Base-by-base conservation (phyloP, 23 tunicate genomes). In the Trididemnum nubilum region DNA sequence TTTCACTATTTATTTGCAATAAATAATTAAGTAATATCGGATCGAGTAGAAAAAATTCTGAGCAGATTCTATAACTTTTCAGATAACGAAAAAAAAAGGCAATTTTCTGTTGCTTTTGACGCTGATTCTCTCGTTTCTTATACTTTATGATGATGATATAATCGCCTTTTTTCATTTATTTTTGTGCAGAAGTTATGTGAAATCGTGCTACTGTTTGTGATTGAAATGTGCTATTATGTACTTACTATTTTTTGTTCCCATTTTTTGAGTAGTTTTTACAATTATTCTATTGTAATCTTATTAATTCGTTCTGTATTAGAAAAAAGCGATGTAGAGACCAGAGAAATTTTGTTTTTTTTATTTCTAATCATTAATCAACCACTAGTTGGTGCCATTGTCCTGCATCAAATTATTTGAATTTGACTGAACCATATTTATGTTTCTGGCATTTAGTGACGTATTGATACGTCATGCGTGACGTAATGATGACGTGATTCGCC, bases 191-290 rank as follows among this genome's bases (percentile, higher is more conserved):
- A 61, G 29, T 12, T n/a, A 44, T 44, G 9, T 12, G 67, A 61
- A 61, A 12, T 61, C 26, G 67, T 61, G 67, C 67, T 61, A 15
- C 57, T 49, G 12, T 63, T 67, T 67, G 37, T 67, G 74, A 67
- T 67, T 33, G 26, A 31, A 67, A 67, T 7, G 74, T 67, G 74
- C 74, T 67, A n/a, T 4, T 63, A 67, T 61, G 29, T 61, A 24
- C n/a, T 61, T 67, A 31, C 74, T 4, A 12, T 31, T 67, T 33
- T 67, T 31, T 67, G 15, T 7, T 33, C 33, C 38, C 15, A 12
- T 33, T 30, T 67, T 33, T 33, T 33, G 31, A 30, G 37, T 67
- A 67, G 74, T 67, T 31, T 32, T 67, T 67, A 31, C 38, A 31
- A 67, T 33, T 12, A 67, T n/a, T n/a, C n/a, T 33, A 9, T 67